phyloP scores from a whole-genome alignment of 1,140 invertebrate genomes.

The Penaeus chinensis region DNA sequence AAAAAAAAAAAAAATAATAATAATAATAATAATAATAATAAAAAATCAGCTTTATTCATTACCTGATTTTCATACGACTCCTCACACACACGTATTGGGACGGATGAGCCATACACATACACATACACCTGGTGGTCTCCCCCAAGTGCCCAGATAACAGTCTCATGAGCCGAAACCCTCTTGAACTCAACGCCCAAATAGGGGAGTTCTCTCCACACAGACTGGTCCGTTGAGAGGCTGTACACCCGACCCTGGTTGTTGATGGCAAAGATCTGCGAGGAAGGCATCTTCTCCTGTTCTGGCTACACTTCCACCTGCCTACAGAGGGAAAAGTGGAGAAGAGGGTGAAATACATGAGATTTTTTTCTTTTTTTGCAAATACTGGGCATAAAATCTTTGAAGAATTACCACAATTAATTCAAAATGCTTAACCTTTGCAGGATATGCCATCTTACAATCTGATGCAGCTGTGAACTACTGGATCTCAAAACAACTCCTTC shows the following conservation, averaged over 20 bases:
- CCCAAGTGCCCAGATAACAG: slow-evolving; percentile 91
- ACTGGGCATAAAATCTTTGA: too few relatives aligned
- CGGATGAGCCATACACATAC: slow-evolving; percentile 86
- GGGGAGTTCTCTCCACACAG: slow-evolving; percentile 85
- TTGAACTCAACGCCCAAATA: slow-evolving; percentile 87
- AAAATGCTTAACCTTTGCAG: too few relatives aligned
- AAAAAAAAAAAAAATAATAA: too few relatives aligned
- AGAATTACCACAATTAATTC: too few relatives aligned
- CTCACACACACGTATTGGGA: slow-evolving; percentile 89
- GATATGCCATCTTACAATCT: too few relatives aligned
- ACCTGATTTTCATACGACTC: slow-evolving; percentile 92
- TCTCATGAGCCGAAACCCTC: slow-evolving; percentile 83
- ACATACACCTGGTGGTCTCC: slow-evolving; percentile 92
- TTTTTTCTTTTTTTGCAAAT: too few relatives aligned
- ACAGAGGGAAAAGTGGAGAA: too few relatives aligned
- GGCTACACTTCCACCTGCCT: background rate
- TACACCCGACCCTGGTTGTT: slow-evolving; percentile 89
- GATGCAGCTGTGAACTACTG: too few relatives aligned
- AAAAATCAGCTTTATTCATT: too few relatives aligned
- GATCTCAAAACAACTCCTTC: too few relatives aligned
- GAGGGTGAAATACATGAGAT: background rate
- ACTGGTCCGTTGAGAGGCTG: slow-evolving; percentile 80
- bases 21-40: too few relatives aligned
- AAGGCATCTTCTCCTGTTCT: slow-evolving; percentile 64
- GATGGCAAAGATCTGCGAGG: slow-evolving; percentile 78